Base-by-base conservation (phyloP, 2,113 vertebrate species). In the Aphyosemion australe region DNA sequence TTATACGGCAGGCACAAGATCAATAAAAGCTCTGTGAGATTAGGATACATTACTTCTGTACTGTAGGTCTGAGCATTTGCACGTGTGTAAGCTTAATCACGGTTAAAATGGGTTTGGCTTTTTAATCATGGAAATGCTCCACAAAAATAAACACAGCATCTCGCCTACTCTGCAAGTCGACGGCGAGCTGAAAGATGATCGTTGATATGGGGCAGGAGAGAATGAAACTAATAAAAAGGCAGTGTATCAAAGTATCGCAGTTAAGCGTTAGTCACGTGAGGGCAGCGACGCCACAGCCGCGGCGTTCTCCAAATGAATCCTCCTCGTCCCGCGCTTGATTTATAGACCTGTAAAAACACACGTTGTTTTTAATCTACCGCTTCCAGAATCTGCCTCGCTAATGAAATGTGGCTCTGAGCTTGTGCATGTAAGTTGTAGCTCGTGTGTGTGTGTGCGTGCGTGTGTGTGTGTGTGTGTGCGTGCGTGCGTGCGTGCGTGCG, bases 331-430 rank as follows among this genome's bases (percentile, higher is more conserved):
- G 37, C 48, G 70, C 71, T 87, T 93, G 89, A 92, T 92, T 93
- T 92, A 92, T 92, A 86, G 86, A 91, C 85, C 90, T 89, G 89
- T 91, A 91, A 90, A 92, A 91, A 91, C 84, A 89, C 88, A 90
- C 78, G 87, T 90, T 92, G 91, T 90, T 92, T 93, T 91, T 92
- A 93, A 93, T 93, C 92, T 93, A 88, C 83, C 74, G 88, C 87
- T 86, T 69, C 87, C 86, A 82, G 72, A 88, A 89, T 89, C 75
- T 84, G 78, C 79, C 77, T 83, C 82, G 84, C 69, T 85, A 86
- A 90, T 89, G 83, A 89, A 89, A 86, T 86, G 86, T 86, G 83
- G 77, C 79, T 83, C 43, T 55, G 47, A 31, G 72, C 76, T 69
- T 69, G 82, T 77, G 67, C 47, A 56, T 26, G 26, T 2, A 26